phyloP scores from a whole-genome alignment of 1,140 invertebrate species.

The Brachionus rubens region DNA sequence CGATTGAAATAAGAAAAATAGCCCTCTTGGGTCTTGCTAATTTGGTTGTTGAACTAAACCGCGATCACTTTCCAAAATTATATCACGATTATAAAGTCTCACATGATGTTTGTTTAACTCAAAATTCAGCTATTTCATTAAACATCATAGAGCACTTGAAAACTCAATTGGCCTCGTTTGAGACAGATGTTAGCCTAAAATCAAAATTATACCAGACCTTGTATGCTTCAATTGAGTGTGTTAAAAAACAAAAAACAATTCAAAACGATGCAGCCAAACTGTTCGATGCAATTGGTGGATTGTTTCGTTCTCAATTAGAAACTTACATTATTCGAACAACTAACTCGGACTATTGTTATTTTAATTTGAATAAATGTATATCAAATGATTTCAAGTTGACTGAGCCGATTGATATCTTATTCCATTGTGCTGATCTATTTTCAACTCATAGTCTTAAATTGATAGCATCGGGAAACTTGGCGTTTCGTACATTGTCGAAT shows the following conservation, averaged over 20 bases:
- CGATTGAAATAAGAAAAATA: background rate
- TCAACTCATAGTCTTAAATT: background rate
- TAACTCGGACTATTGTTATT: background rate
- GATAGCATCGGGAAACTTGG: background rate
- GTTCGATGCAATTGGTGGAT: background rate
- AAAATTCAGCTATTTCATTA: background rate
- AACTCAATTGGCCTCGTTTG: background rate
- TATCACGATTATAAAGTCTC: background rate
- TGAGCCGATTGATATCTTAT: constrained; percentile 8
- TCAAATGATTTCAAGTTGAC: background rate
- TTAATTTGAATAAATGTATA: constrained; percentile 19
- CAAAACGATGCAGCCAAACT: background rate
- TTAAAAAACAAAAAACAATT: background rate
- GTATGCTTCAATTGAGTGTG: background rate
- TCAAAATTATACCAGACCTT: background rate
- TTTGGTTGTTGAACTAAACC: background rate
- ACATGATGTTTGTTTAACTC: background rate
- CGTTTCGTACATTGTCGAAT: background rate
- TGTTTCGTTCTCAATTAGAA: background rate
- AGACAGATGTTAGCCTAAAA: background rate
- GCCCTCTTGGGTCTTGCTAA: background rate
- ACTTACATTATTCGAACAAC: background rate
- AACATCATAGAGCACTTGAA: background rate
- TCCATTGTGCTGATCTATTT: constrained; percentile 16
- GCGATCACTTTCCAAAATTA: background rate